Evolutionary conservation across 2,797 vertebrate genomes (phyloP), one percentile per base, ranked within the genome.

Genomic region (Urosaurus nigricauda): DNA sequence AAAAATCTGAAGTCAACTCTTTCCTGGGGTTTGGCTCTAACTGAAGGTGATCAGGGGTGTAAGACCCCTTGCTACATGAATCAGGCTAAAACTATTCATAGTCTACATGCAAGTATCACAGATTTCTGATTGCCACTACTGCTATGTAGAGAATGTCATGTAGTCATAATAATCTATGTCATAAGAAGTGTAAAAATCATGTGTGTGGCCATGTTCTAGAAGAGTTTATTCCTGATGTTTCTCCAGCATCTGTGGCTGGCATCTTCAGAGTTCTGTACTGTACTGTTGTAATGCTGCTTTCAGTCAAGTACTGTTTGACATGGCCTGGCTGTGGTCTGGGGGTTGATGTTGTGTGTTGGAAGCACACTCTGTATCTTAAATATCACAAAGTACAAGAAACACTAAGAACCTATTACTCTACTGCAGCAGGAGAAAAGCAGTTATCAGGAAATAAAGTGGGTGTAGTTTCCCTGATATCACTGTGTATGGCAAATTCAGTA

Each of bases 1-100:
- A 12, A 68, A 68, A 68, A 68, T 32, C 11, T 32, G 29, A 68
- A 68, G 9, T 75, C 12, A 65, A 26, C 32, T 68, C 26, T 79
- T 85, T 32, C 32, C 12, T 71, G 63, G 3, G 6, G 8, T 65
- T 29, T 26, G 11, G 1, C n/a, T 63, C 17, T 40, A 43, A 19
- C 24, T 53, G 8, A n/a, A 37, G 5, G 2, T 0, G 0, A 0
- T 16, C n/a, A 63, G 3, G 63, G 60, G 60, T 73, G 53, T 16
- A 47, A 26, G 47, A 32, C 24, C 43, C 17, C 7, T 58, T 53
- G 12, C 0, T 17, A 32, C 4, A 9, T 58, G 16, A 3, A 32
- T 12, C 29, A 9, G 9, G 24, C 12, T 16, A 40, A 47, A 16
- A 60, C n/a, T 19, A 13, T n/a, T 35, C 43, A 51, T 17, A n/a